These are phyloP conservation scores for Danio kyathit DNA, from an alignment of 2,797 vertebrate species.

Conservation along the genomic window DNA sequence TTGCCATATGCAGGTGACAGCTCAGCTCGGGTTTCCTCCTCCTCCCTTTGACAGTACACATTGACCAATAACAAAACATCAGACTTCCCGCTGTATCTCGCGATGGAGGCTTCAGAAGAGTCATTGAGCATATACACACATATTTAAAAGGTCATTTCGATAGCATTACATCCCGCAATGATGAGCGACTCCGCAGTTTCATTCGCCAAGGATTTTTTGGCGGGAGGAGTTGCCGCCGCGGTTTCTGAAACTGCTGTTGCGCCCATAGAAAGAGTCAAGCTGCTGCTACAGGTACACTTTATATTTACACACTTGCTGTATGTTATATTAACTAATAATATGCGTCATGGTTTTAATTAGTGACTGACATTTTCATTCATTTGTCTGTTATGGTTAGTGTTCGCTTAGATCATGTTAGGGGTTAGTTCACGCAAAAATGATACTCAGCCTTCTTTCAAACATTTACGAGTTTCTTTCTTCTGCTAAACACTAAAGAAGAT, in stretches of 20 bases:
- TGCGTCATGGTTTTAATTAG: neutral
- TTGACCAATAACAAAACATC: constrained; percentile 46
- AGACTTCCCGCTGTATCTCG: constrained; percentile 56
- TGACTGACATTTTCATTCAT: neutral
- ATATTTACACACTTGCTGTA: neutral
- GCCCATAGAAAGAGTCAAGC: constrained; percentile 72
- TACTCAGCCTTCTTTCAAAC: too few relatives aligned
- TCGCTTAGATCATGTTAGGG: neutral
- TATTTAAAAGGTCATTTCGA: constrained; percentile 77
- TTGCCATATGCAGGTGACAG: too few relatives aligned
- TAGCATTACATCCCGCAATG: constrained; percentile 2
- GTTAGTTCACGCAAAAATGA: neutral
- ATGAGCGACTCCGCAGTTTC: constrained; percentile 66
- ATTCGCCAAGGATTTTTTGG: constrained; percentile 70
- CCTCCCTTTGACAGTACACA: neutral
- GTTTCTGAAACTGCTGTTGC: constrained; percentile 72
- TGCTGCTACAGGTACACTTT: constrained; percentile 69
- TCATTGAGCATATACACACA: constrained; percentile 30
- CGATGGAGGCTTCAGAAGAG: constrained; percentile 38
- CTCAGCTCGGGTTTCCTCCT: neutral
- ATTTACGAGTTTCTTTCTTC: too few relatives aligned
- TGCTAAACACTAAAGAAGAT: too few relatives aligned
- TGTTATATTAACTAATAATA: neutral
- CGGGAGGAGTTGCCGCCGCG: constrained; percentile 68
- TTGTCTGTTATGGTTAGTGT: neutral